phyloP scores from a whole-genome alignment of 2,888 invertebrate species.

The Julus scanicus region DNA sequence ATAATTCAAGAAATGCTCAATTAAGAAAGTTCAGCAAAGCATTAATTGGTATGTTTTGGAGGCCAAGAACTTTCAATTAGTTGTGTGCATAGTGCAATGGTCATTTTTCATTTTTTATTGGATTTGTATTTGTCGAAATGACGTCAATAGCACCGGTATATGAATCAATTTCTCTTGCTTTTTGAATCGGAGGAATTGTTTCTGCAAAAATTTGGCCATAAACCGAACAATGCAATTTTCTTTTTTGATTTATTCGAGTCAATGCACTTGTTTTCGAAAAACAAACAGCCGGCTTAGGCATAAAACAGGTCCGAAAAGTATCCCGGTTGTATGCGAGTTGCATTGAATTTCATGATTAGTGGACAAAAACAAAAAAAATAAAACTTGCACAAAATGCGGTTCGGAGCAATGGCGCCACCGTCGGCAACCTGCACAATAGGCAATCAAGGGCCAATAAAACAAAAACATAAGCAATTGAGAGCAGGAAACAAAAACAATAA shows the following conservation, averaged over 20 bases:
- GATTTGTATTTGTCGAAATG: background rate
- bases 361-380: background rate
- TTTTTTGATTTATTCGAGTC: slow-evolving; percentile 3
- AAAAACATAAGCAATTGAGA: slow-evolving; percentile 8
- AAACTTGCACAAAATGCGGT: background rate
- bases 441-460: slow-evolving; percentile 17
- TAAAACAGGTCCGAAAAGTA: slow-evolving; percentile 27
- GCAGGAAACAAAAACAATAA: slow-evolving; percentile 33
- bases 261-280: slow-evolving; percentile 19
- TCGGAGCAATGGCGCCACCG: background rate
- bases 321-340: background rate
- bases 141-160: background rate
- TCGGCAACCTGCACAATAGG: slow-evolving; percentile 22
- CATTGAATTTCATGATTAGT: background rate
- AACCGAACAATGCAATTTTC: slow-evolving; percentile 27
- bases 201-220: background rate
- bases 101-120: background rate
- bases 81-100: background rate
- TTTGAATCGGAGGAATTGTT: background rate
- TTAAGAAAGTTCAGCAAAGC: background rate
- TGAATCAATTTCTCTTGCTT: background rate
- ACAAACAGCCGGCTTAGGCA: background rate
- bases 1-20: background rate
- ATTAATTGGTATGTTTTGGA: background rate
- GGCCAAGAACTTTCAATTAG: background rate